Percentiles rank a stretch among this genome's conserved stretches.
Conservation (phyloP, 2,888 invertebrate species). For the Ptychoptera albimana region DNA sequence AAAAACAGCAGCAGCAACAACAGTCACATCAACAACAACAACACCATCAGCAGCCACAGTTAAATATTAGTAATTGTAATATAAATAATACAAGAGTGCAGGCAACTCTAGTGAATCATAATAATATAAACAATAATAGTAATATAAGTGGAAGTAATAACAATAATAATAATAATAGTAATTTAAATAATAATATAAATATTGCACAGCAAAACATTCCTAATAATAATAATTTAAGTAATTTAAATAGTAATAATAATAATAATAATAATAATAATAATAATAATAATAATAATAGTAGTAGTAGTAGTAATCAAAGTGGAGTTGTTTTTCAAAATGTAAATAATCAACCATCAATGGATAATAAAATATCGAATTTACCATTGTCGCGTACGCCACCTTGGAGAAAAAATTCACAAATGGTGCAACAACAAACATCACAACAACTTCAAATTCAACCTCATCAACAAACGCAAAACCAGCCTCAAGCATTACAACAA, state of each 20-base stretch:
- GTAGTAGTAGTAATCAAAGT: conserved; percentile 12
- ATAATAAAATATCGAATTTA: conserved; percentile 7
- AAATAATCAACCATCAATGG: background rate
- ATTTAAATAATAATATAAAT: background rate
- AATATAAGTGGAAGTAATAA: too few species aligned
- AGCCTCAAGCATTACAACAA: background rate
- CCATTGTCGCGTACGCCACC: conserved; percentile 16
- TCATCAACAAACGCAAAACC: conserved; percentile 5
- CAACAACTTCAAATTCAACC: conserved; percentile 5
- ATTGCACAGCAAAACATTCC: background rate
- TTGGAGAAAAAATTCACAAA: conserved; percentile 15
- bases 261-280: conserved; percentile 1
- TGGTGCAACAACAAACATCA: conserved; percentile 7
- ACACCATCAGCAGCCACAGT: background rate
- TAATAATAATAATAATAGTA: background rate
- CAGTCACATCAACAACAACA: background rate
- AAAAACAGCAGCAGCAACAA: conserved; percentile 1
- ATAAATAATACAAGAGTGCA: too few species aligned
- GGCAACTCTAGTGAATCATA: too few species aligned
- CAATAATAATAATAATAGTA: too few species aligned
- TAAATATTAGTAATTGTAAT: too few species aligned
- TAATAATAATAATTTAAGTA: background rate
- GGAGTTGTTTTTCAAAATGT: conserved; percentile 10
- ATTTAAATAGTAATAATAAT: background rate
- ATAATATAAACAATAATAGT: too few species aligned